Conservation (phyloP, 1,140 invertebrate genomes). For the Brachionus plicatilis region DNA sequence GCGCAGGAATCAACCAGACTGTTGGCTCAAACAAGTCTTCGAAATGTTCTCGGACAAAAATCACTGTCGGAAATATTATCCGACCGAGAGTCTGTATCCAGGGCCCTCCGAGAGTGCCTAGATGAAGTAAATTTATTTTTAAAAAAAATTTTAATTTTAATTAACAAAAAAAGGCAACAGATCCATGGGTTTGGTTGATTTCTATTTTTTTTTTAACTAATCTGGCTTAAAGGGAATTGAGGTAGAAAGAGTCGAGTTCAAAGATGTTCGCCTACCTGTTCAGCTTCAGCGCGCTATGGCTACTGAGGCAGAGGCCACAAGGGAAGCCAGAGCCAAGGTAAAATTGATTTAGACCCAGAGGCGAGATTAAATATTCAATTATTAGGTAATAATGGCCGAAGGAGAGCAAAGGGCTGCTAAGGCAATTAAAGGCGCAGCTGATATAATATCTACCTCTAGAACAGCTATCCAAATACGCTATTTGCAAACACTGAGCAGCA, state of each 20-base stretch:
- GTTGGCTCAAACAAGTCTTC: slow-evolving; percentile 42
- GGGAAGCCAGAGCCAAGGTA: slow-evolving; percentile 50
- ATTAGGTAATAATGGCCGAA: slow-evolving; percentile 43
- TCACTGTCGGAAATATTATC: slow-evolving; percentile 40
- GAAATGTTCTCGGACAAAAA: slow-evolving; percentile 42
- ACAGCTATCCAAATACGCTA: slow-evolving; percentile 74
- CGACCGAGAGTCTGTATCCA: slow-evolving; percentile 37
- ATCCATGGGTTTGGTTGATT: not conserved
- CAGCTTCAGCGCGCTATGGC: slow-evolving; percentile 50
- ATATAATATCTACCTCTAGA: slow-evolving; percentile 56
- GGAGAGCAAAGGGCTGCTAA: slow-evolving; percentile 41
- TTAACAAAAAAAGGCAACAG: not conserved
- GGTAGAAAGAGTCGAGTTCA: slow-evolving; percentile 41
- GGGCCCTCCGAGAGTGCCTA: slow-evolving; percentile 2
- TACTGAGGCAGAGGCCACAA: slow-evolving; percentile 50
- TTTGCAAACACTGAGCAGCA: slow-evolving; percentile 79
- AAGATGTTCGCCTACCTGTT: slow-evolving; percentile 46
- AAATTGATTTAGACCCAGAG: not conserved
- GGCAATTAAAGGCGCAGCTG: slow-evolving; percentile 35
- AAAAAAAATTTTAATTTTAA: not conserved
- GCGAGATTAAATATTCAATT: not conserved
- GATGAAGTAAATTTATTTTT: slow-evolving; percentile 22
- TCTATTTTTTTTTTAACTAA: not conserved
- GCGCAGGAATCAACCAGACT: slow-evolving; percentile 40
- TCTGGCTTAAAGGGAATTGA: slow-evolving; percentile 35